Conservation (phyloP, 2,888 invertebrate genomes). For the Macroteleia sp. region DNA sequence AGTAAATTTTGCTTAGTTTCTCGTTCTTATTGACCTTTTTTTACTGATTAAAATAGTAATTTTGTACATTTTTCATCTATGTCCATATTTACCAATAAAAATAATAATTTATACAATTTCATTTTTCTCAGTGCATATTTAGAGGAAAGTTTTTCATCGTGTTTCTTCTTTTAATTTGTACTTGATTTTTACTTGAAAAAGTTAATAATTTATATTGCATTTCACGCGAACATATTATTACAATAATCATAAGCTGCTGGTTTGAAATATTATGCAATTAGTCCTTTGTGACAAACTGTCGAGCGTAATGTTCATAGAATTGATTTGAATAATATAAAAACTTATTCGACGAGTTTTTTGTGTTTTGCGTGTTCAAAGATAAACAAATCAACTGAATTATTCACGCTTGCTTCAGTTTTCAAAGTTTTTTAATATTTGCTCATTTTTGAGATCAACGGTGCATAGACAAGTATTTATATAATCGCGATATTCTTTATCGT, state of each 20-base stretch:
- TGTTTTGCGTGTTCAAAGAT: constrained; percentile 4
- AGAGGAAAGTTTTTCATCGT: constrained; percentile 1
- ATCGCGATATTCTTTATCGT: not conserved
- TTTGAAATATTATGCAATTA: constrained; percentile 46
- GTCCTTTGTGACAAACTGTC: constrained; percentile 49
- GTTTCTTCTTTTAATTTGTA: not conserved
- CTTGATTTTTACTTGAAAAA: constrained; percentile 12
- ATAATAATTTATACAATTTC: too few species aligned
- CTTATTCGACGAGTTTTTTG: constrained; percentile 21
- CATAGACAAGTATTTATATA: not conserved
- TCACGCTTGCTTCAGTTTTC: not conserved
- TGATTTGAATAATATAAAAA: constrained; percentile 47
- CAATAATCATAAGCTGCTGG: constrained; percentile 31
- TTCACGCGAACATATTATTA: constrained; percentile 35
- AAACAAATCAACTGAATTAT: constrained; percentile 7
- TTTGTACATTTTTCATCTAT: too few species aligned
- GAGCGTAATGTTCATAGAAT: constrained; percentile 30
- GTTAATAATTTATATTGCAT: constrained; percentile 27
- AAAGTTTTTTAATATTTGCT: not conserved
- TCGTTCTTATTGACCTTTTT: too few species aligned
- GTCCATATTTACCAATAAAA: too few species aligned
- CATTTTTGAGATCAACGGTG: too few species aligned
- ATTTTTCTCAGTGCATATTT: too few species aligned
- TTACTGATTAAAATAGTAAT: too few species aligned
- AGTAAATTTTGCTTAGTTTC: too few species aligned